Evolutionary conservation across 2,888 invertebrate genomes (phyloP).

Genomic region (Gastracanthus pulcherrimus): DNA sequence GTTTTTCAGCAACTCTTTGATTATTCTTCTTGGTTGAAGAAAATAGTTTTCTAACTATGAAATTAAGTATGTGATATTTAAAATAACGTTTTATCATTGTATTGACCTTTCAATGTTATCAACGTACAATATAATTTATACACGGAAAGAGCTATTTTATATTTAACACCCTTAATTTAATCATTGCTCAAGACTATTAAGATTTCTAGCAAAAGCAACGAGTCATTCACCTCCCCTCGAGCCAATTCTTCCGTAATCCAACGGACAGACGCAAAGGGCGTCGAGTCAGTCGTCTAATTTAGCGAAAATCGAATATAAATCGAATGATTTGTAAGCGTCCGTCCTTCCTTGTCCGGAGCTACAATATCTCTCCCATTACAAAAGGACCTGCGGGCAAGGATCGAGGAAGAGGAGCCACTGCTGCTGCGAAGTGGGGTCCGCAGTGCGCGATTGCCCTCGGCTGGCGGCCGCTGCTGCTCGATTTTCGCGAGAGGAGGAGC

Average conservation of each 20-base stretch:
- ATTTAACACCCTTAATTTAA: too few relatives aligned
- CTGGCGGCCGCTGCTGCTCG: not conserved
- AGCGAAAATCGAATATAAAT: conserved; percentile 43
- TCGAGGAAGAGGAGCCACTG: not conserved
- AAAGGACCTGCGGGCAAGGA: not conserved
- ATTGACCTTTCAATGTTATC: too few relatives aligned
- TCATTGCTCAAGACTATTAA: too few relatives aligned
- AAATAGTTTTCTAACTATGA: too few relatives aligned
- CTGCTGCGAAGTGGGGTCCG: not conserved
- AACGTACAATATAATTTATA: too few relatives aligned
- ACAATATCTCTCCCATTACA: conserved; percentile 1
- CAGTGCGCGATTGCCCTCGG: not conserved
- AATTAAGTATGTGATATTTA: too few relatives aligned
- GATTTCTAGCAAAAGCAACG: too few relatives aligned
- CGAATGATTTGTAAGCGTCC: conserved; percentile 21
- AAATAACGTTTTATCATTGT: too few relatives aligned
- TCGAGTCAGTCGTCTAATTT: conserved; percentile 13
- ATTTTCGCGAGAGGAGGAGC: not conserved
- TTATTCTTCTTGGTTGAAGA: too few relatives aligned
- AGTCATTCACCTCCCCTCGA: too few relatives aligned
- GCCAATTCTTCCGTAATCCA: not conserved
- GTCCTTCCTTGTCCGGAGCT: not conserved
- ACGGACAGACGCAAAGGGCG: not conserved
- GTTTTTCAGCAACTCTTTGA: too few relatives aligned
- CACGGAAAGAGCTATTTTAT: too few relatives aligned